These are phyloP conservation scores for Hypselothyrea guttata DNA, from an alignment of 2,888 invertebrate species.

Conservation along the genomic window DNA sequence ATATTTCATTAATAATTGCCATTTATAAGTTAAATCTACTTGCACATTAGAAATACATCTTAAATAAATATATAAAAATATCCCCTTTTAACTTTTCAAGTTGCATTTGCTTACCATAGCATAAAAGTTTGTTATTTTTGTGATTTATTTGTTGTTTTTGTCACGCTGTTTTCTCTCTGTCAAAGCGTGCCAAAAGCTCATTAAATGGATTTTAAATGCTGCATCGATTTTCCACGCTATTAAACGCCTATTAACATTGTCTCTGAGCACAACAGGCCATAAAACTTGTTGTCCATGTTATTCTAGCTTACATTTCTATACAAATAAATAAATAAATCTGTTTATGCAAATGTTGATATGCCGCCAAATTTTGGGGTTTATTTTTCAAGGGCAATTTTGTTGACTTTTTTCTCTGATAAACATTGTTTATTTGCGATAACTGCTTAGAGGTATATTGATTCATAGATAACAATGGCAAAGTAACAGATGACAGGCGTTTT, in stretches of 20 bases:
- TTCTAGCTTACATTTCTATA: conserved; percentile 2
- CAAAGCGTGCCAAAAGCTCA: conserved; percentile 54
- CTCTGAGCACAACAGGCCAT: conserved; percentile 9
- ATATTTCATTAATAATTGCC: too few relatives aligned
- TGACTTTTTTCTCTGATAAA: conserved; percentile 17
- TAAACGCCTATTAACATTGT: conserved; percentile 46
- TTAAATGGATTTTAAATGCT: conserved; percentile 51
- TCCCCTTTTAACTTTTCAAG: too few relatives aligned
- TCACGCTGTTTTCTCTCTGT: conserved; percentile 25
- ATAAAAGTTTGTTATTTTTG: too few relatives aligned
- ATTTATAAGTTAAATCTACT: too few relatives aligned
- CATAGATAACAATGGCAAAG: conserved; percentile 6
- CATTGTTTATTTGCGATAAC: conserved; percentile 1
- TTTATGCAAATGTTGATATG: conserved; percentile 14
- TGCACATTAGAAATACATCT: too few relatives aligned
- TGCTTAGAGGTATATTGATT: conserved; percentile 1
- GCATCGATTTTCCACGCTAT: conserved; percentile 65
- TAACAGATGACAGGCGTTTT: too few relatives aligned
- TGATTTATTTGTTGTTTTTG: conserved; percentile 6
- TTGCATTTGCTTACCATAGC: too few relatives aligned
- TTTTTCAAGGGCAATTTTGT: conserved; percentile 18
- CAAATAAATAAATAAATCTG: neutral
- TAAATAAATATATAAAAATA: too few relatives aligned
- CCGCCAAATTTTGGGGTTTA: conserved; percentile 7
- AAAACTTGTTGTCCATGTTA: conserved; percentile 9